phyloP scores from a whole-genome alignment of 2,888 invertebrate species.

The Scaptomyza cyrtandrae region DNA sequence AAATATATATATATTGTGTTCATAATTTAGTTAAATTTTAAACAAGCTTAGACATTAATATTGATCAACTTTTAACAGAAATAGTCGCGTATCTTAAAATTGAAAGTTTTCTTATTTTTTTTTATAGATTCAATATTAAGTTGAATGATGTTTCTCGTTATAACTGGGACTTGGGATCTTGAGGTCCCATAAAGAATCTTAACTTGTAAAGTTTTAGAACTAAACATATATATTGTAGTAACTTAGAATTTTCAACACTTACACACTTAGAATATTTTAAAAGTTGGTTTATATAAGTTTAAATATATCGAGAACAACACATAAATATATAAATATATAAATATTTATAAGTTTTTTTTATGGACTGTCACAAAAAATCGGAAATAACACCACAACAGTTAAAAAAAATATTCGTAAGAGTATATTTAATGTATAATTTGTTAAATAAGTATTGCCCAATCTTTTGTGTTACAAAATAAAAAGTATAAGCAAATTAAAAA shows the following conservation, averaged over 20 bases:
- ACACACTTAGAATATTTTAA: background rate
- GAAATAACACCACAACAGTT: no score
- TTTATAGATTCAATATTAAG: no score
- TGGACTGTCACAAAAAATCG: no score
- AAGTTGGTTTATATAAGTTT: background rate
- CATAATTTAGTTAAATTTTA: background rate
- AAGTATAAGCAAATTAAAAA: background rate
- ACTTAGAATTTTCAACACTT: background rate
- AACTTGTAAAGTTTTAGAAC: no score
- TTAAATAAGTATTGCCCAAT: background rate
- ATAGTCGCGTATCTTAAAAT: background rate
- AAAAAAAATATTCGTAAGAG: no score
- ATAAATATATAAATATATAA: background rate
- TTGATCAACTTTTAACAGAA: background rate
- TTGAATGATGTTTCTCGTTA: no score
- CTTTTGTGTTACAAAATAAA: background rate
- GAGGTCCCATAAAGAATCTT: no score
- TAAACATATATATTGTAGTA: no score
- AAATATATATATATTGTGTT: background rate
- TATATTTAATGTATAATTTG: no score
- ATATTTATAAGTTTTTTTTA: background rate
- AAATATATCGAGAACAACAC: background rate
- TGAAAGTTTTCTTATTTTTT: no score
- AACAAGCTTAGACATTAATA: no score
- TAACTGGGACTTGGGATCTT: no score